Conservation (phyloP, 1,140 invertebrate genomes). For the Papilio aristodemus region DNA sequence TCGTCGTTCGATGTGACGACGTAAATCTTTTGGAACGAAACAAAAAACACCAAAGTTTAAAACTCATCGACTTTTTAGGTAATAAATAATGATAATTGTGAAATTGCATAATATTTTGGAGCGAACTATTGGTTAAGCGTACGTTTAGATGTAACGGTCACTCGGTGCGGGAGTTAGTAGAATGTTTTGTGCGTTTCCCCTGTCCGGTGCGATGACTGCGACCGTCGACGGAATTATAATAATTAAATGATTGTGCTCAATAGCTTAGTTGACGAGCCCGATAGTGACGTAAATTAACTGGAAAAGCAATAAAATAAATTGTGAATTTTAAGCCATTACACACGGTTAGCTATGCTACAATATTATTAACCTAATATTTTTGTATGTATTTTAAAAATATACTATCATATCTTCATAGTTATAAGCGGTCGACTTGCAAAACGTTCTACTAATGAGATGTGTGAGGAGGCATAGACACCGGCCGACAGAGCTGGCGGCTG, state of each 20-base stretch:
- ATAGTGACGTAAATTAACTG: constrained; percentile 62
- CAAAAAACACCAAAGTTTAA: constrained; percentile 77
- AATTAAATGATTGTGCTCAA: constrained; percentile 78
- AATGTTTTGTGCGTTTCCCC: constrained; percentile 68
- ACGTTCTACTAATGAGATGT: constrained; percentile 68
- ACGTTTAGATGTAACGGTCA: constrained; percentile 42
- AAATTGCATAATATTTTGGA: constrained; percentile 75
- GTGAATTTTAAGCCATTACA: constrained; percentile 66
- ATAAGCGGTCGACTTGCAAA: constrained; percentile 67
- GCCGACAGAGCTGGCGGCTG: constrained; percentile 25
- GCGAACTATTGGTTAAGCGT: constrained; percentile 60
- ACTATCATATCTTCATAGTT: constrained; percentile 79
- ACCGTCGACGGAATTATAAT: constrained; percentile 61
- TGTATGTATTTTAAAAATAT: constrained; percentile 79
- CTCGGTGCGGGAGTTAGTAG: constrained; percentile 59
- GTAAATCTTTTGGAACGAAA: constrained; percentile 70
- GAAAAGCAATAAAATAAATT: constrained; percentile 72
- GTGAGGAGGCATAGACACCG: constrained; percentile 50
- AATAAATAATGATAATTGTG: constrained; percentile 73
- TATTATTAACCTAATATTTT: constrained; percentile 78
- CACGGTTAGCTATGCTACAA: constrained; percentile 62
- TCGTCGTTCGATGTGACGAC: constrained; percentile 46
- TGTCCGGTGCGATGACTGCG: constrained; percentile 70
- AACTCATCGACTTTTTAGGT: constrained; percentile 79
- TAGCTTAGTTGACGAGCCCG: constrained; percentile 60